Evolutionary conservation across 2,113 vertebrate species (phyloP).

Genomic region (Periophthalmodon schlosseri): DNA sequence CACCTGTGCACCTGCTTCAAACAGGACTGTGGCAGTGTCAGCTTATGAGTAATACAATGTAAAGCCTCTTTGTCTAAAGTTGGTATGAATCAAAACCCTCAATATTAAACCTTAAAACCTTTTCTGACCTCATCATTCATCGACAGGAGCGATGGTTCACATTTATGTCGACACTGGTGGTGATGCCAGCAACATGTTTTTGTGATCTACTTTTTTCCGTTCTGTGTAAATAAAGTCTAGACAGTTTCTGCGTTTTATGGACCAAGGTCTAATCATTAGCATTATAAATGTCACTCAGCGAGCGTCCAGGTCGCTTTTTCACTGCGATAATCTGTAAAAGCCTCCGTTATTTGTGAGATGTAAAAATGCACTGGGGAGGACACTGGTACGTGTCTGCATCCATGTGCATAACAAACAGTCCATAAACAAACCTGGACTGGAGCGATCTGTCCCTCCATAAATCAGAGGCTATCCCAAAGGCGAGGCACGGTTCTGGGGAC

Average conservation of each 20-base stretch:
- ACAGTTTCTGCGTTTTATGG: constrained; percentile 40
- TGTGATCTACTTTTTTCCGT: constrained; percentile 21
- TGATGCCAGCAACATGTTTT: background rate
- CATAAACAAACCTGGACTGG: constrained; percentile 71
- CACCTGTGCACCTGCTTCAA: no score
- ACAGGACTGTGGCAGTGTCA: no score
- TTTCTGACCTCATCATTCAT: background rate
- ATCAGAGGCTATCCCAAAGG: constrained; percentile 75
- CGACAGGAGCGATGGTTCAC: background rate
- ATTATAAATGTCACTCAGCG: constrained; percentile 52
- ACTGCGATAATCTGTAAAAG: constrained; percentile 54
- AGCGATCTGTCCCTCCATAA: constrained; percentile 65
- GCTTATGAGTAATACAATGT: no score
- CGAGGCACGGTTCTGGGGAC: constrained; percentile 65
- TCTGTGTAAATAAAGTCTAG: constrained; percentile 38
- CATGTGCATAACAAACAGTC: constrained; percentile 76
- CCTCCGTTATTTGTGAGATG: constrained; percentile 54
- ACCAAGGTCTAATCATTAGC: constrained; percentile 25
- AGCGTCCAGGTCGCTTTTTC: constrained; percentile 37
- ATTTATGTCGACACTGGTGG: background rate
- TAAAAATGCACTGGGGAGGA: constrained; percentile 60
- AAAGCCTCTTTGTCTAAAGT: no score
- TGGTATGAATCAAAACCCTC: no score
- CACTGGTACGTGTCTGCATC: constrained; percentile 69
- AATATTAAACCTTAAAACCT: no score